A percentile compares a stretch with the other conserved stretches of the same genome.
Evolutionary conservation across 2,797 vertebrate genomes (phyloP).

Genomic region (Helostoma temminkii): DNA sequence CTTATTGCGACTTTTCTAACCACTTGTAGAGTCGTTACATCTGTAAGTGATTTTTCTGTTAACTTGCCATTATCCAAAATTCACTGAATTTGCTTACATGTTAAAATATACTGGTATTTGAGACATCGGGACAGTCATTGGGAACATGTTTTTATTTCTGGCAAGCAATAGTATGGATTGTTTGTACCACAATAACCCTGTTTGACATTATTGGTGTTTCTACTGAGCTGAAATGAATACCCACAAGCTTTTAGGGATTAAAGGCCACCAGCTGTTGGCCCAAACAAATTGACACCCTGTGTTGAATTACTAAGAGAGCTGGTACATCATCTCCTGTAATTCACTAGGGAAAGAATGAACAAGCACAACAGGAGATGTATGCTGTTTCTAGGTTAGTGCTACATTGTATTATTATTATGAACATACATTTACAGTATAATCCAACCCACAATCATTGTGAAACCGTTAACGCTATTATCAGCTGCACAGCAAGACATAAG

Average conservation of each 20-base stretch:
- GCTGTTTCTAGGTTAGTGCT: constrained; percentile 22
- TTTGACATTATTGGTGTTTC: constrained; percentile 43
- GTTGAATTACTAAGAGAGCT: constrained; percentile 30
- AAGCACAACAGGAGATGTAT: constrained; percentile 21
- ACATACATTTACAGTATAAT: constrained; percentile 32
- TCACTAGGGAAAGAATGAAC: background rate
- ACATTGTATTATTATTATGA: constrained; percentile 19
- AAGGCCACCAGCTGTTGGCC: constrained; percentile 54
- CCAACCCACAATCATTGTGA: constrained; percentile 14
- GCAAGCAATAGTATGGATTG: constrained; percentile 13
- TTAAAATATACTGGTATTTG: constrained; percentile 17
- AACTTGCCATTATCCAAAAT: constrained; percentile 14
- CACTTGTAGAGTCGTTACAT: constrained; percentile 29
- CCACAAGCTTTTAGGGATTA: constrained; percentile 52
- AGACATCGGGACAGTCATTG: constrained; percentile 14
- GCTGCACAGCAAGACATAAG: constrained; percentile 22
- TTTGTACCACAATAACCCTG: constrained; percentile 30
- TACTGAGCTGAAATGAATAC: constrained; percentile 42
- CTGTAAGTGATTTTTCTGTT: constrained; percentile 37
- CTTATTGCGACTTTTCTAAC: constrained; percentile 22
- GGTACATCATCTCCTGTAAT: constrained; percentile 14
- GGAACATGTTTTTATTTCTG: constrained; percentile 38
- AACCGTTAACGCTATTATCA: constrained; percentile 30
- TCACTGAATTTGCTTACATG: constrained; percentile 17
- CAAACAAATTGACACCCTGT: constrained; percentile 32